phyloP scores from a whole-genome alignment of 1,140 invertebrate species.

The Holotrichia oblita region DNA sequence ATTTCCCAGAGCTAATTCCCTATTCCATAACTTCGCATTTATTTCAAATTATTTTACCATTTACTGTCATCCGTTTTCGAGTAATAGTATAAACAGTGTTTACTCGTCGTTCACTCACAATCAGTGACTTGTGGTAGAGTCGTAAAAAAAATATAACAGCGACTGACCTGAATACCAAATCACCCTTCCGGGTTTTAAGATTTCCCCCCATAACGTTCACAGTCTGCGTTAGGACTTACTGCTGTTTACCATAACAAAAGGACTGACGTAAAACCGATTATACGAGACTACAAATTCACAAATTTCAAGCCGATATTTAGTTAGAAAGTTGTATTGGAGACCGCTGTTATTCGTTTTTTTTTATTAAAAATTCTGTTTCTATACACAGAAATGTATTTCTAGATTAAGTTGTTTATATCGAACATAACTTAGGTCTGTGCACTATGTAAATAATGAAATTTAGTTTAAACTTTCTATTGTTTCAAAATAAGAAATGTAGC shows the following conservation, averaged over 20 bases:
- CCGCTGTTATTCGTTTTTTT: no score
- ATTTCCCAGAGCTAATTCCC: not conserved
- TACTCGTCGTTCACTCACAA: not conserved
- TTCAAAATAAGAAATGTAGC: no score
- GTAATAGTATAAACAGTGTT: not conserved
- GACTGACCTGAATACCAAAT: slow-evolving; percentile 34
- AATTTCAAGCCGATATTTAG: no score
- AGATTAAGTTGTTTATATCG: no score
- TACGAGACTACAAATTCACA: no score
- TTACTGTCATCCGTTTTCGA: not conserved
- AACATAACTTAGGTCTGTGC: no score
- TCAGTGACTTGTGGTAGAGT: not conserved
- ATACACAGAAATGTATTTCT: no score
- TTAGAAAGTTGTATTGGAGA: no score
- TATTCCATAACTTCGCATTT: not conserved
- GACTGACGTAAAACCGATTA: slow-evolving; percentile 4
- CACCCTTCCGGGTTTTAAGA: slow-evolving; percentile 13
- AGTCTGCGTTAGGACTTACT: not conserved
- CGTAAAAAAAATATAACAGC: slow-evolving; percentile 3
- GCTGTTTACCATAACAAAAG: slow-evolving; percentile 3
- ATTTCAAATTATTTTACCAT: not conserved
- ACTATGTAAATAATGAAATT: no score
- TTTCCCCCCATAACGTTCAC: slow-evolving; percentile 5
- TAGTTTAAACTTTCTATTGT: no score
- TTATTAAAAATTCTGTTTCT: no score